These are phyloP conservation scores for Xenus cinereus DNA, from an alignment of 2,113 vertebrate genomes.

Conservation along the genomic window DNA sequence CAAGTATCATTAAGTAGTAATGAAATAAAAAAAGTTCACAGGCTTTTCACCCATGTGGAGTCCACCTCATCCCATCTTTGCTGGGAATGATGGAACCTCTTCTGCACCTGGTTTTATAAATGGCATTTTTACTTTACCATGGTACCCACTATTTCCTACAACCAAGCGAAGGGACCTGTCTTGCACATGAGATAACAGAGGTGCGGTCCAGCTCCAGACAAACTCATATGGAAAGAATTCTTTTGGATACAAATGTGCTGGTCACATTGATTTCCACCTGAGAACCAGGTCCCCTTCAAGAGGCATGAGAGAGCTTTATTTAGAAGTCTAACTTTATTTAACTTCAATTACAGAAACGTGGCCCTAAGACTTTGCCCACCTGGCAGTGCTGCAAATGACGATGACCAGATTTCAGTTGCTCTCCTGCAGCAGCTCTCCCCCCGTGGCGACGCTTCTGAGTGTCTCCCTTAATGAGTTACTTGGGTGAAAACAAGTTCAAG, in stretches of 20 bases:
- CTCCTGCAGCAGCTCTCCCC: not conserved
- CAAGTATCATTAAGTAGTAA: not conserved
- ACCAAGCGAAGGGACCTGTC: not conserved
- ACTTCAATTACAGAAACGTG: not conserved
- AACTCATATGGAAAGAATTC: not conserved
- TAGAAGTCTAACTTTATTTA: not conserved
- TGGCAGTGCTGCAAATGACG: accelerated
- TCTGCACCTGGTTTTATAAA: not conserved
- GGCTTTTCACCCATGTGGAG: not conserved
- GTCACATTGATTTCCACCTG: not conserved
- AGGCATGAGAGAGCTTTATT: not conserved
- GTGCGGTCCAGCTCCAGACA: not conserved
- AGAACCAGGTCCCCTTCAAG: not conserved
- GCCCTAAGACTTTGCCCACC: not conserved
- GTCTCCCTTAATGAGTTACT: not conserved
- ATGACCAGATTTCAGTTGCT: not conserved
- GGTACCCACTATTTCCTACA: not conserved
- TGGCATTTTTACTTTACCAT: not conserved
- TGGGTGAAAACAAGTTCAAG: not conserved
- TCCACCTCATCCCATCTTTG: not conserved
- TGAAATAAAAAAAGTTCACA: not conserved
- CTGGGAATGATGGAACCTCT: not conserved
- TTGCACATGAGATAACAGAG: not conserved
- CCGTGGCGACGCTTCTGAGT: not conserved
- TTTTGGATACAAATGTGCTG: not conserved